Conservation (phyloP, 1,140 invertebrate species). For the Cyrtorhinus lividipennis region DNA sequence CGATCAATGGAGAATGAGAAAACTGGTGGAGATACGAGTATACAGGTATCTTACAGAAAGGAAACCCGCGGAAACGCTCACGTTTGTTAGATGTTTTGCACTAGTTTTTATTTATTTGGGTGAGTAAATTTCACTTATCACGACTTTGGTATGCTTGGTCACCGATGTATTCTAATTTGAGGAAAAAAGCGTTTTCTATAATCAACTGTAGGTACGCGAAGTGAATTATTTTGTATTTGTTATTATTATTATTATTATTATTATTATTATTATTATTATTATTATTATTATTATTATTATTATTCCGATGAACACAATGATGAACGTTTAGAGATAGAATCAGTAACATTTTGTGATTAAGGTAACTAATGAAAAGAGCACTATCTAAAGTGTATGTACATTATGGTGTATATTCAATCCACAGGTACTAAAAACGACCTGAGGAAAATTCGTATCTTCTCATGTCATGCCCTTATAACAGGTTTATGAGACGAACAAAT, state of each 20-base stretch:
- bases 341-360: slow-evolving; percentile 13
- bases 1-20: too few species aligned
- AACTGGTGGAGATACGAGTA: too few species aligned
- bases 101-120: neutral
- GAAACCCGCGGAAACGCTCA: neutral
- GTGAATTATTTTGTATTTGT: slow-evolving; percentile 13
- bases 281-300: too few species aligned
- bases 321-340: slow-evolving; percentile 9
- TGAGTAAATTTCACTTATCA: neutral
- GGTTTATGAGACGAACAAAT: slow-evolving; percentile 6
- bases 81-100: neutral
- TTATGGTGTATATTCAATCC: slow-evolving; percentile 8
- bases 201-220: slow-evolving; percentile 10
- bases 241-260: too few species aligned
- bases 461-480: neutral
- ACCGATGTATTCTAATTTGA: neutral
- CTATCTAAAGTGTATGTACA: slow-evolving; percentile 13
- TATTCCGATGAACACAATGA: slow-evolving; percentile 18
- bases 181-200: neutral
- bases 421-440: neutral
- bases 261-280: too few species aligned
- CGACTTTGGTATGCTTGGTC: neutral
- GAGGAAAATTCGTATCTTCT: slow-evolving; percentile 4
- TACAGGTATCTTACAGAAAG: too few species aligned
- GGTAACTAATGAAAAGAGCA: slow-evolving; percentile 9